Evolutionary conservation across 2,797 vertebrate genomes (phyloP), one percentile per base, ranked within the genome.

Genomic region (Manis crassicaudata): DNA sequence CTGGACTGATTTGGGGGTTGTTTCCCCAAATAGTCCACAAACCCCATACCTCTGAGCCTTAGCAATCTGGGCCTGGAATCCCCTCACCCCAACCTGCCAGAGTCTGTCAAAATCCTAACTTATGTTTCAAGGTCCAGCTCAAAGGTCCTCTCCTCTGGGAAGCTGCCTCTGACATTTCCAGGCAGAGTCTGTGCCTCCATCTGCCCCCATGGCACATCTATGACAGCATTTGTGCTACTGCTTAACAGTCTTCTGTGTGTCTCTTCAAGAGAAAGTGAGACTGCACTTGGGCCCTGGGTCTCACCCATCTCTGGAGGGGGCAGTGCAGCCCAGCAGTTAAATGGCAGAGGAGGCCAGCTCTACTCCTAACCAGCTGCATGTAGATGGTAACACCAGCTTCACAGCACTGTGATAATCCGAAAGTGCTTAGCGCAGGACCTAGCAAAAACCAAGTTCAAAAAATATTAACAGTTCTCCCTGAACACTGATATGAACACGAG

Each of bases 131-230:
- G 90, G 63, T 68, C 46, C 88, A 40, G 32, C 6, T 87, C 56
- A 94, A 93, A 91, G 43, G 43, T 58, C 25, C 21, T 14, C 68
- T 90, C 50, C 73, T 95, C 90, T 43, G 70, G 68, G 35, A 94
- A 92, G 77, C 40, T 37, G 37, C 25, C 58, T 62, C 46, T 88
- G 81, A 68, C 32, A 76, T 76, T 75, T 79, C 85, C 17, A 75
- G 68, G 84, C 43, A 89, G 93, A 87, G 63, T 35, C 40, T 40
- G 20, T 56, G 17, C 67, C 68, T 27, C 50, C 0, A 0, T 68
- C 81, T 79, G n/a, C 29, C 70, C 63, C 43, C n/a, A 58, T 0
- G 0, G 62, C 60, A n/a, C 9, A 75, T 32, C 82, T n/a, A 21
- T 25, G 50, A 43, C 21, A 50, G 18, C 12, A 20, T 43, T 23